Percentiles rank a stretch among this genome's conserved stretches.
phyloP scores from a whole-genome alignment of 2,113 vertebrate genomes.

The Gila orcuttii region DNA sequence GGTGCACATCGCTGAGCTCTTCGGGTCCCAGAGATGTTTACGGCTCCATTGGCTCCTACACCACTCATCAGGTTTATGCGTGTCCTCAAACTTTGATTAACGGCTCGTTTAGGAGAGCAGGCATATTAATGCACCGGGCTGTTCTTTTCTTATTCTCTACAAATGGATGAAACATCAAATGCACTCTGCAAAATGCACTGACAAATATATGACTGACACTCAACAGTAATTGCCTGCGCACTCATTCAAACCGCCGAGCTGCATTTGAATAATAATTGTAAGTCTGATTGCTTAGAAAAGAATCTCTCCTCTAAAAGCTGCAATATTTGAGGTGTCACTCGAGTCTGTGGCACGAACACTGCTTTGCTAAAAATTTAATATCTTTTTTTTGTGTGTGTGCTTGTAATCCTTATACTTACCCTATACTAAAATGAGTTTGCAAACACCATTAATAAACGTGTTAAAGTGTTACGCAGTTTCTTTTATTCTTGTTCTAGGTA shows the following conservation, averaged over 20 bases:
- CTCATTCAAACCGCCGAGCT: neutral
- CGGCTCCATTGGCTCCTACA: neutral
- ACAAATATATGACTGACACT: constrained; percentile 24
- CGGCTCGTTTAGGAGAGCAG: constrained; percentile 37
- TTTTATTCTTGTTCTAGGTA: neutral
- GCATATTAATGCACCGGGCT: constrained; percentile 15
- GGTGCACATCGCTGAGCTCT: neutral
- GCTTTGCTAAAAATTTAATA: neutral
- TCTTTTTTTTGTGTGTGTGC: neutral
- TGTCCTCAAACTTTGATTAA: constrained; percentile 49
- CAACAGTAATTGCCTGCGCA: neutral
- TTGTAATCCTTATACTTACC: neutral
- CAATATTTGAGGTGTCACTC: neutral
- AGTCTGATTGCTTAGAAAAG: constrained; percentile 7
- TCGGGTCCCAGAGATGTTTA: constrained; percentile 4
- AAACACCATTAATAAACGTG: neutral
- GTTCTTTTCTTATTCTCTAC: constrained; percentile 55
- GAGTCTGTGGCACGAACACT: neutral
- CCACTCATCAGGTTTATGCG: neutral
- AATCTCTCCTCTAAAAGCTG: neutral
- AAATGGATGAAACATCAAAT: constrained; percentile 43
- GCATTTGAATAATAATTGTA: constrained; percentile 11
- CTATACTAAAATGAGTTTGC: neutral
- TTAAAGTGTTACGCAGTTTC: neutral
- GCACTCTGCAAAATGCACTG: constrained; percentile 23